Evolutionary conservation across 2,797 vertebrate genomes (phyloP).

Genomic region (Pangasius sanitwongsei): DNA sequence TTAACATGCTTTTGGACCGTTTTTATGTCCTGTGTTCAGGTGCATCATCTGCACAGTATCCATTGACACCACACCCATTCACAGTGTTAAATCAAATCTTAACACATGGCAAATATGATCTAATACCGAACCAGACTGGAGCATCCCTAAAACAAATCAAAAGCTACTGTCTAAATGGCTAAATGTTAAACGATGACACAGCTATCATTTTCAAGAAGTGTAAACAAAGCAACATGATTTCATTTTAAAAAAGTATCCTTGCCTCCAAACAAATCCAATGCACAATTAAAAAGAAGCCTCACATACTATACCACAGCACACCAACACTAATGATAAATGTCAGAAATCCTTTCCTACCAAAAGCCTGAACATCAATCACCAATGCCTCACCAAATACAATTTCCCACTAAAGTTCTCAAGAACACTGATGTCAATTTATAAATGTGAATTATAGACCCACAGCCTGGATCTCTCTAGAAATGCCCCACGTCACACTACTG

Average conservation of each 20-base stretch:
- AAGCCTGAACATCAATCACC: constrained; percentile 47
- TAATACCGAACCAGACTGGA: background rate
- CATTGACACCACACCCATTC: background rate
- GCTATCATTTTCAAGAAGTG: background rate
- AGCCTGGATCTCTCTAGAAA: constrained; percentile 30
- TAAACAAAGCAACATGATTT: constrained; percentile 2
- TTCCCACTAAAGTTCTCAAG: constrained; percentile 47
- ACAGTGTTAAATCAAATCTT: background rate
- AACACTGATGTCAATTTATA: constrained; percentile 40
- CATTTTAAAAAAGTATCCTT: background rate
- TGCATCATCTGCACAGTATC: background rate
- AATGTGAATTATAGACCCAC: constrained; percentile 40
- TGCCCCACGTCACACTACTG: constrained; percentile 34
- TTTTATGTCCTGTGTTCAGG: background rate
- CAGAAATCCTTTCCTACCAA: constrained; percentile 37
- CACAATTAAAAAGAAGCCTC: constrained; percentile 33
- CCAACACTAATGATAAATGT: constrained; percentile 51
- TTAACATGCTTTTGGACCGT: background rate
- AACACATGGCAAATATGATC: background rate
- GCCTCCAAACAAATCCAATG: constrained; percentile 22
- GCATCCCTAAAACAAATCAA: background rate
- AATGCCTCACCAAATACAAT: constrained; percentile 44
- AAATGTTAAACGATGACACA: background rate
- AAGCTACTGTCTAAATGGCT: no score
- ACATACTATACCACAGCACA: constrained; percentile 51